Evolutionary conservation across 2,888 invertebrate species (phyloP).

Genomic region (Saturnia japonica): DNA sequence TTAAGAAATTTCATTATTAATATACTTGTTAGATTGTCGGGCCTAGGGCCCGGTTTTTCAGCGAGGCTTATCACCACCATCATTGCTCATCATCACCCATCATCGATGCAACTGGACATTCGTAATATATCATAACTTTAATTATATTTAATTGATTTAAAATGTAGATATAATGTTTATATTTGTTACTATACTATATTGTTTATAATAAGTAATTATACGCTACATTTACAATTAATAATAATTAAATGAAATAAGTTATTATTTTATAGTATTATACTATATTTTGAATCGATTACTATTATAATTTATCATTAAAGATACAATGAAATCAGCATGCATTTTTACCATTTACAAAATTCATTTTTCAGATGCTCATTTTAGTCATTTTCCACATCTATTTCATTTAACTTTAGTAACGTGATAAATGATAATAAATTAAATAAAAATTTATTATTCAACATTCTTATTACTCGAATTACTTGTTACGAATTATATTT

Average conservation of each 20-base stretch:
- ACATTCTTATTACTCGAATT: no score
- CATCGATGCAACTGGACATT: slow-evolving; percentile 26
- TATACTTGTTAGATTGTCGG: slow-evolving; percentile 29
- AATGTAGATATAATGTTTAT: slow-evolving; percentile 1
- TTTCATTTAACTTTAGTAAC: no score
- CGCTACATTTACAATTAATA: no score
- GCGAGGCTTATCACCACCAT: slow-evolving; percentile 25
- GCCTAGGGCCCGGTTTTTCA: slow-evolving; percentile 29
- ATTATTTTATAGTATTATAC: no score
- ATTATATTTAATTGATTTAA: slow-evolving; percentile 20
- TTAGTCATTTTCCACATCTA: no score
- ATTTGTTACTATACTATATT: background rate
- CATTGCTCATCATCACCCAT: slow-evolving; percentile 21
- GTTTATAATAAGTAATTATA: background rate
- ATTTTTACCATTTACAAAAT: background rate
- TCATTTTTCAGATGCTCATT: background rate
- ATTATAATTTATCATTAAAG: background rate
- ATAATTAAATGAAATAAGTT: background rate
- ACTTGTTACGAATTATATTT: no score
- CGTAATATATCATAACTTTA: slow-evolving; percentile 24
- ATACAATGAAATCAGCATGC: background rate
- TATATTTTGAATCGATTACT: slow-evolving; percentile 9
- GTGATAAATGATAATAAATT: no score
- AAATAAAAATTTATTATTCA: no score
- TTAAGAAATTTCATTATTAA: slow-evolving; percentile 10